A percentile compares a stretch with the other conserved stretches of the same genome.
phyloP scores from a whole-genome alignment of 2,888 invertebrate species.

The Acanthoscelides obtectus region DNA sequence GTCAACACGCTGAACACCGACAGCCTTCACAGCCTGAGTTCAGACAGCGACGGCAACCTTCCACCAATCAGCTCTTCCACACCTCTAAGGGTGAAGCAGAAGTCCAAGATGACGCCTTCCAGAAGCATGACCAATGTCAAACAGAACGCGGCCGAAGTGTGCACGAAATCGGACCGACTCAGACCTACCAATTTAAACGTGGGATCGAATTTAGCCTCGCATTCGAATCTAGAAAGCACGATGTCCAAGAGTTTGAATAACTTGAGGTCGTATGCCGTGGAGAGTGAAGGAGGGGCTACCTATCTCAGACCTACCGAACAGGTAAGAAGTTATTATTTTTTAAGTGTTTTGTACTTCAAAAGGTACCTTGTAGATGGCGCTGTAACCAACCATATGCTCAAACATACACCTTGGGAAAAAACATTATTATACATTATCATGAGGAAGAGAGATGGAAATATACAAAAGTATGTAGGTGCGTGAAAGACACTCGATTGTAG shows the following conservation, averaged over 20 bases:
- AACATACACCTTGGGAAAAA: no score
- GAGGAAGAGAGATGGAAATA: no score
- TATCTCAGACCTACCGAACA: constrained; percentile 35
- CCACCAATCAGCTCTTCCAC: constrained; percentile 51
- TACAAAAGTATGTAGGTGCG: no score
- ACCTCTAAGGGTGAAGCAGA: constrained; percentile 44
- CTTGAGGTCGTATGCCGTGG: constrained; percentile 33
- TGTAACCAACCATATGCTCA: no score
- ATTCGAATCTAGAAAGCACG: constrained; percentile 38
- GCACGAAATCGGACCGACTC: constrained; percentile 30
- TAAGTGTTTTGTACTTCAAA: no score
- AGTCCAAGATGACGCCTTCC: constrained; percentile 57
- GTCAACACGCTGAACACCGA: constrained; percentile 59
- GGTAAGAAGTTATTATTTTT: constrained; percentile 2
- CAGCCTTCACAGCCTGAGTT: constrained; percentile 63
- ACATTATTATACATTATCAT: no score
- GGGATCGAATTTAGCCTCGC: constrained; percentile 34
- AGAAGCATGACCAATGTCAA: constrained; percentile 62
- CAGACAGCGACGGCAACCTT: constrained; percentile 57
- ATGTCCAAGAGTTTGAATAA: constrained; percentile 46
- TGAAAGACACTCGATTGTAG: no score
- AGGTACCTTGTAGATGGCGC: no score
- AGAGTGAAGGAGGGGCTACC: constrained; percentile 26
- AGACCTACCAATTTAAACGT: constrained; percentile 37
- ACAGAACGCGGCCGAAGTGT: constrained; percentile 37